A percentile compares a stretch with the other conserved stretches of the same genome.
These are phyloP conservation scores for Clamator glandarius DNA, from an alignment of 2,797 vertebrate species.

Conservation along the genomic window DNA sequence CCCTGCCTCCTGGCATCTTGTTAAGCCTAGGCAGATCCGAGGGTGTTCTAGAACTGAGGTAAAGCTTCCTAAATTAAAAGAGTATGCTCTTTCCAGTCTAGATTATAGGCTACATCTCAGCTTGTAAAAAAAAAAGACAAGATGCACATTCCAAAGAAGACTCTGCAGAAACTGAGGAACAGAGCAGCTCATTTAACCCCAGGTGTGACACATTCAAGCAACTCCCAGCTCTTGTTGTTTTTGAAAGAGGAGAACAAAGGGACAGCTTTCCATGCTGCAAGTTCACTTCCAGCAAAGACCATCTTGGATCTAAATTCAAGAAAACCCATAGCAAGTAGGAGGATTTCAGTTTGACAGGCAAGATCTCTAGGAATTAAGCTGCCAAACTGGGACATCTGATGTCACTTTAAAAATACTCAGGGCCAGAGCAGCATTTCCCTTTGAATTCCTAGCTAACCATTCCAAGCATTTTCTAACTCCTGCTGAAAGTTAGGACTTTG, in stretches of 20 bases:
- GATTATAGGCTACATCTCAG: not conserved
- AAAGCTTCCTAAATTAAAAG: not conserved
- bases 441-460: not conserved
- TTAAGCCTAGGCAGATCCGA: not conserved
- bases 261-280: not conserved
- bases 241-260: not conserved
- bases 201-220: not conserved
- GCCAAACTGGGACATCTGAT: not conserved
- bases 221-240: not conserved
- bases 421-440: not conserved
- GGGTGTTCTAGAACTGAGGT: not conserved
- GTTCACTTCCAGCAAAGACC: not conserved
- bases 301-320: not conserved
- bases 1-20: not conserved
- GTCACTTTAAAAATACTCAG: not conserved
- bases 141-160: not conserved
- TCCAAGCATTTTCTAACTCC: not conserved
- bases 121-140: not conserved
- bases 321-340: not conserved
- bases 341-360: not conserved
- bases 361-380: not conserved
- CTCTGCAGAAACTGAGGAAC: not conserved
- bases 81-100: not conserved
- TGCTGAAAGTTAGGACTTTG: not conserved
- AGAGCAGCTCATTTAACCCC: not conserved